Evolutionary conservation across 2,797 vertebrate species (phyloP).

Genomic region (Xerus rutilus): DNA sequence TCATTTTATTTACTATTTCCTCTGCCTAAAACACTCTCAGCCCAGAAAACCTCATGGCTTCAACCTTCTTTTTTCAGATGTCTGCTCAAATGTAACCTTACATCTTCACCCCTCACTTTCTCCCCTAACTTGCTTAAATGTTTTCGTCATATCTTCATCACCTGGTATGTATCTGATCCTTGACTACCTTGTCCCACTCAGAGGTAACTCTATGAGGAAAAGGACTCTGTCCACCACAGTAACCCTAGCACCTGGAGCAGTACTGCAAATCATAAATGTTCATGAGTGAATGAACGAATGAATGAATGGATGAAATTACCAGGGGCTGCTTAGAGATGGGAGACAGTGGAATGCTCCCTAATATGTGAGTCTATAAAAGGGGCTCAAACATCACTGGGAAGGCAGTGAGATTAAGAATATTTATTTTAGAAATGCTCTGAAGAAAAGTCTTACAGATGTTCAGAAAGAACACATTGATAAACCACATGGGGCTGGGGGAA

Average conservation of each 20-base stretch:
- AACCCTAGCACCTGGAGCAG: not conserved
- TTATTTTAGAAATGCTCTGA: not conserved
- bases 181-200: not conserved
- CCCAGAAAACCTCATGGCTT: not conserved
- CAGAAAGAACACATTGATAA: not conserved
- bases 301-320: not conserved
- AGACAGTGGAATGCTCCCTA: not conserved
- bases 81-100: not conserved
- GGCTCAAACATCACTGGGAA: not conserved
- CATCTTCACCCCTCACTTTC: not conserved
- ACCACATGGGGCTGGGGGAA: not conserved
- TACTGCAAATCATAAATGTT: not conserved
- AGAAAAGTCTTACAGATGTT: constrained; percentile 6
- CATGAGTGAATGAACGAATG: not conserved
- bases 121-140: not conserved
- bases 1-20: not conserved
- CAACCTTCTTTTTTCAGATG: not conserved
- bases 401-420: not conserved
- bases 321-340: not conserved
- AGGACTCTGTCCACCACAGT: not conserved
- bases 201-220: not conserved
- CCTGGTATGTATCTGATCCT: not conserved
- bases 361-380: not conserved
- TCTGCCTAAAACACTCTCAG: not conserved
- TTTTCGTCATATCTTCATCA: not conserved